Evolutionary conservation across 2,888 invertebrate species (phyloP).

Genomic region (Rotaria macrura): DNA sequence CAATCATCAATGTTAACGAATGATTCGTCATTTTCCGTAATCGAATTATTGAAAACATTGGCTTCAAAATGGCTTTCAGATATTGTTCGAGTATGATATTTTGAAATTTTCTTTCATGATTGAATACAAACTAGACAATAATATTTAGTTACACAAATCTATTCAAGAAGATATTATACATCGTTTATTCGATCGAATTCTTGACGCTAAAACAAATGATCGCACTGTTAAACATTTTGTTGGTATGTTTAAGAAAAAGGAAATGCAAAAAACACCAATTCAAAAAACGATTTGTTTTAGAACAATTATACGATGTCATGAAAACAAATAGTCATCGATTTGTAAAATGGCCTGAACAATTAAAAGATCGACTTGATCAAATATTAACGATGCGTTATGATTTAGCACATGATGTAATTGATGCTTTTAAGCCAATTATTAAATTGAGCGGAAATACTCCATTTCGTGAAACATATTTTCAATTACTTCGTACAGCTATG

Average conservation of each 20-base stretch:
- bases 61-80: background rate
- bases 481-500: background rate
- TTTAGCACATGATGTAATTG: background rate
- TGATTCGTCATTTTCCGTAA: background rate
- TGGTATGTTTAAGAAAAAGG: background rate
- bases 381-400: background rate
- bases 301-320: constrained; percentile 1
- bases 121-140: background rate
- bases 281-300: background rate
- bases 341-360: background rate
- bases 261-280: no score
- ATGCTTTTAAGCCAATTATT: constrained; percentile 13
- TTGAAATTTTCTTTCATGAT: background rate
- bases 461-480: background rate
- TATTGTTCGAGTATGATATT: background rate
- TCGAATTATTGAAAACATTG: background rate
- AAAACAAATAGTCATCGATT: constrained; percentile 13
- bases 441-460: constrained; percentile 13
- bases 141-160: background rate
- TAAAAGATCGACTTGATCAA: constrained; percentile 1
- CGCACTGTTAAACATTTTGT: background rate
- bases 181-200: constrained; percentile 3
- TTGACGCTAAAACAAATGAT: constrained; percentile 2
- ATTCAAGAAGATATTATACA: constrained; percentile 1
- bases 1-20: background rate